A percentile compares a stretch with the other conserved stretches of the same genome.
Evolutionary conservation across 2,113 vertebrate species (phyloP).

Genomic region (Alexandromys fortis): DNA sequence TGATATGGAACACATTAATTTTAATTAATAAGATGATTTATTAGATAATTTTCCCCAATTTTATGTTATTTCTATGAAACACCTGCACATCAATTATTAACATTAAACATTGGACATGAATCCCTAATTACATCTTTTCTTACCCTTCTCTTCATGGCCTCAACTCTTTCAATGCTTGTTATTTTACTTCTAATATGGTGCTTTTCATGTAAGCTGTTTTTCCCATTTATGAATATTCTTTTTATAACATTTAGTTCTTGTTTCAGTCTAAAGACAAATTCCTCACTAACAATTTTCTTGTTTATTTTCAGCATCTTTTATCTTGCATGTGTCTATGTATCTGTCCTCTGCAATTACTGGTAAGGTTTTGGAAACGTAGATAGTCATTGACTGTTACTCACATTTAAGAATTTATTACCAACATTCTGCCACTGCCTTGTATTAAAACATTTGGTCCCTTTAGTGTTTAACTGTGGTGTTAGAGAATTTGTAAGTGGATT

Average conservation of each 20-base stretch:
- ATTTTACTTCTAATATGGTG: neutral
- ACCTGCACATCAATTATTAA: neutral
- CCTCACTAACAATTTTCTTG: neutral
- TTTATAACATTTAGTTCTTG: neutral
- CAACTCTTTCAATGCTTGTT: neutral
- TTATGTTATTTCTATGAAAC: neutral
- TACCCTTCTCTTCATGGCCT: neutral
- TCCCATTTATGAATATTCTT: neutral
- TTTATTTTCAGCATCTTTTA: neutral
- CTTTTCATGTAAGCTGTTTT: neutral
- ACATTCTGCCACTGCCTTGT: neutral
- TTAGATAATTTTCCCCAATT: neutral
- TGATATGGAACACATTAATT: neutral
- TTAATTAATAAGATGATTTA: neutral
- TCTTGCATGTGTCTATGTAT: neutral
- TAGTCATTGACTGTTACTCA: neutral
- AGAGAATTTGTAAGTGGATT: neutral
- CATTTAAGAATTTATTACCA: neutral
- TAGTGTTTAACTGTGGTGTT: neutral
- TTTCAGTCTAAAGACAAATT: neutral
- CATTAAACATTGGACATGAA: neutral
- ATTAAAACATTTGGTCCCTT: neutral
- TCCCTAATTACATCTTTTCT: neutral
- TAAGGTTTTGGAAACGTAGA: neutral
- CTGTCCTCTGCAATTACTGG: neutral